Percentiles rank a stretch among this genome's conserved stretches.
phyloP scores from a whole-genome alignment of 2,797 vertebrate genomes.

The Alca torda region DNA sequence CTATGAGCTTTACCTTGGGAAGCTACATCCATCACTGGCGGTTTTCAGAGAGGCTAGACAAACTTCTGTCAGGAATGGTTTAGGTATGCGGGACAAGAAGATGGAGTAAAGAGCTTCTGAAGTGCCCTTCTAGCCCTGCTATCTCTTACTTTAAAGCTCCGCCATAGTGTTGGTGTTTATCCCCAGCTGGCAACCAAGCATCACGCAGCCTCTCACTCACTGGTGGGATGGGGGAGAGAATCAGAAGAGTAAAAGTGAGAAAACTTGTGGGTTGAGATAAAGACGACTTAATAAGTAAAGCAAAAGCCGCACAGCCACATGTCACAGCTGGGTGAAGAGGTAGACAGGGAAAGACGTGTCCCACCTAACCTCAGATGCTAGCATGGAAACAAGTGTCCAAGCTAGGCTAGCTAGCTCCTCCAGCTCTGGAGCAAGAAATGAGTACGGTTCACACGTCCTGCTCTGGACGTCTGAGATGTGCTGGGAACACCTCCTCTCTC shows the following conservation, averaged over 20 bases:
- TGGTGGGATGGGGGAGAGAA: not conserved
- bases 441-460: not conserved
- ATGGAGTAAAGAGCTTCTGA: not conserved
- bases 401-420: not conserved
- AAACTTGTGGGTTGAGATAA: not conserved
- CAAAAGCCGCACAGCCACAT: not conserved
- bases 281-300: not conserved
- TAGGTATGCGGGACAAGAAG: not conserved
- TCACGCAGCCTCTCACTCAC: not conserved
- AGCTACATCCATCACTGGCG: not conserved
- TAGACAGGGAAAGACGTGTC: not conserved
- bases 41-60: not conserved
- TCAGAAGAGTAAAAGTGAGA: not conserved
- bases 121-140: not conserved
- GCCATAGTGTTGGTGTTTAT: not conserved
- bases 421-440: not conserved
- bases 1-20: not conserved
- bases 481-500: not conserved
- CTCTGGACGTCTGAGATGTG: not conserved
- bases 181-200: not conserved
- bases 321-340: not conserved
- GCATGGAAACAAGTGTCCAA: not conserved
- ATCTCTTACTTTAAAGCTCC: not conserved
- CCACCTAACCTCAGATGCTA: not conserved
- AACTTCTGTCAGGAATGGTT: not conserved